A percentile compares a stretch with the other conserved stretches of the same genome.
Conservation (phyloP, 2,888 invertebrate genomes). For the Apodemia mormo region DNA sequence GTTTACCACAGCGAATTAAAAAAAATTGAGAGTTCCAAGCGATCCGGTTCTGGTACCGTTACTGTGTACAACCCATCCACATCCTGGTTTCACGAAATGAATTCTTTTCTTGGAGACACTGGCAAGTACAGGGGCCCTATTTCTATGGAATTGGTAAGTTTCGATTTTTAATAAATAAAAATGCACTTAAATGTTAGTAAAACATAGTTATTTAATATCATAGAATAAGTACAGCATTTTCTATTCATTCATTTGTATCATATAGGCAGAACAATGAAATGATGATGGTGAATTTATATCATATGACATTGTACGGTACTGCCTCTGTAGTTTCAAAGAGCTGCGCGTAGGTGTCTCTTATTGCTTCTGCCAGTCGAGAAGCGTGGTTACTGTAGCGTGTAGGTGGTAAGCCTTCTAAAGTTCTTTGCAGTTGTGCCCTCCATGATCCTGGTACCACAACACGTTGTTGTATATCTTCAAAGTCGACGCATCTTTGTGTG, state of each 20-base stretch:
- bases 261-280: conserved; percentile 21
- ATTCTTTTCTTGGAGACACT: conserved; percentile 25
- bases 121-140: conserved; percentile 22
- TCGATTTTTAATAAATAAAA: conserved; percentile 25
- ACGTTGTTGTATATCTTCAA: conserved; percentile 34
- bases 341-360: conserved; percentile 35
- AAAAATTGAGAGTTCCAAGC: conserved; percentile 35
- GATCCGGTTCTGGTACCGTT: conserved; percentile 35
- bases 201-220: conserved; percentile 24
- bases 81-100: conserved; percentile 26
- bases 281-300: conserved; percentile 33
- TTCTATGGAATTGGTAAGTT: conserved; percentile 19
- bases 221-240: conserved; percentile 20
- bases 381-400: conserved; percentile 1
- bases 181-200: conserved; percentile 20
- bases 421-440: conserved; percentile 30
- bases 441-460: conserved; percentile 36
- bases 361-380: neutral
- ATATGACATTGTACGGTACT: conserved; percentile 32
- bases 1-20: conserved; percentile 32
- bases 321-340: conserved; percentile 34
- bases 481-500: conserved; percentile 36
- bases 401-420: conserved; percentile 26
- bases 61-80: conserved; percentile 23
- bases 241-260: conserved; percentile 28